phyloP scores from a whole-genome alignment of 1,140 invertebrate species.

The Drosophila jambulina region DNA sequence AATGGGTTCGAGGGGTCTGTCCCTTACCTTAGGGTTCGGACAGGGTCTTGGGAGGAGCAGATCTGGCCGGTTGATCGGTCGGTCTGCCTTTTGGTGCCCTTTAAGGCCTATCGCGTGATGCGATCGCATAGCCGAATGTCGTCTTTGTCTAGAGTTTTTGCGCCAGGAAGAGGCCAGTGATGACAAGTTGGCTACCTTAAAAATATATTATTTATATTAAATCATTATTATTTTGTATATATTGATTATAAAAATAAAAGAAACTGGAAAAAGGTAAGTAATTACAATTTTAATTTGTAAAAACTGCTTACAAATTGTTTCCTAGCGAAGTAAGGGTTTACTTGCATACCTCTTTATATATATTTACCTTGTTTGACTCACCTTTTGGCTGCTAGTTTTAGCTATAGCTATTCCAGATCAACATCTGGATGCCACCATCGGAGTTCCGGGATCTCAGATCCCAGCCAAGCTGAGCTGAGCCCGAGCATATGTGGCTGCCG shows the following conservation, averaged over 20 bases:
- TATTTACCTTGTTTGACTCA: no score
- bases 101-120: conserved; percentile 78
- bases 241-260: no score
- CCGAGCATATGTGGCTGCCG: conserved; percentile 48
- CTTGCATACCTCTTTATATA: no score
- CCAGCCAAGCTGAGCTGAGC: conserved; percentile 11
- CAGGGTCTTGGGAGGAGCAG: not conserved
- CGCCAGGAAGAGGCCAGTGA: conserved; percentile 30
- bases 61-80: conserved; percentile 6
- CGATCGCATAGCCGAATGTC: conserved; percentile 79
- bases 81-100: conserved; percentile 57
- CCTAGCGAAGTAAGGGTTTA: no score
- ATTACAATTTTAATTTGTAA: no score
- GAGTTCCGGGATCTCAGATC: conserved; percentile 1
- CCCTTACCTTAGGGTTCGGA: not conserved
- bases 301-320: no score
- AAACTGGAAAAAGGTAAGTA: no score
- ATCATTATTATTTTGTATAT: not conserved
- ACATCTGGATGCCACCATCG: not conserved
- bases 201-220: not conserved
- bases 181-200: not conserved
- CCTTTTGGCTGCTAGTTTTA: not conserved
- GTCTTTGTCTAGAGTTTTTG: conserved; percentile 66
- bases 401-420: not conserved
- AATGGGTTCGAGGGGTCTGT: conserved; percentile 31